Evolutionary conservation across 2,113 vertebrate genomes (phyloP), one percentile per base, ranked within the genome.

Genomic region (Ancistrus triradiatus): DNA sequence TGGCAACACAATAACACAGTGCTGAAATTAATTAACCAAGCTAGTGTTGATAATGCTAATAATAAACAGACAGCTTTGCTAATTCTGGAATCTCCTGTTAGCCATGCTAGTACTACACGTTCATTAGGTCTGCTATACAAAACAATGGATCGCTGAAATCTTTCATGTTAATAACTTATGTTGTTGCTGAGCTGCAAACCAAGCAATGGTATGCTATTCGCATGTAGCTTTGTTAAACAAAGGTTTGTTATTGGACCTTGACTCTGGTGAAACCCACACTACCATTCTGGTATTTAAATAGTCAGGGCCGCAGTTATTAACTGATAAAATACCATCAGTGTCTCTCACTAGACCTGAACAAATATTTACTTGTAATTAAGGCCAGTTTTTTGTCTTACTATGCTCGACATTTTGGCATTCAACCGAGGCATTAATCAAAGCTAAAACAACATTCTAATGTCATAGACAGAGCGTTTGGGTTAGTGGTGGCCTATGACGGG

Each of bases 331-430:
- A 56, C 47, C 52, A 28, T 59, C 19, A 43, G 4, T 19, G 63
- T 59, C 50, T 40, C 33, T 58, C 31, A 33, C 14, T 42, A 42
- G 53, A 73, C 38, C 18, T 53, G 22, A 11, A 43, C 35, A 68
- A 48, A 59, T 58, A 52, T 63, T 51, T 63, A 59, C 40, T 31
- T 15, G 28, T 43, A 53, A 68, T 63, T 67, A 57, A 33, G 35
- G 43, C 2, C 15, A 27, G 15, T 52, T 51, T 22, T 61, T 57
- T 24, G 52, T 48, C 44, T 59, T 28, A 37, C 14, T n/a, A 18
- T 14, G 43, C n/a, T 66, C 5, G 48, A 37, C 11, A 1, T 47
- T 52, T 58, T 38, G 52, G 59, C 18, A 40, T 68, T 63, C 52
- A 18, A 14, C 22, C 18, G 33, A 22, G 49, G 21, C 40, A 63